Base-by-base conservation (phyloP, 1,140 invertebrate species). In the Whitmania pigra region DNA sequence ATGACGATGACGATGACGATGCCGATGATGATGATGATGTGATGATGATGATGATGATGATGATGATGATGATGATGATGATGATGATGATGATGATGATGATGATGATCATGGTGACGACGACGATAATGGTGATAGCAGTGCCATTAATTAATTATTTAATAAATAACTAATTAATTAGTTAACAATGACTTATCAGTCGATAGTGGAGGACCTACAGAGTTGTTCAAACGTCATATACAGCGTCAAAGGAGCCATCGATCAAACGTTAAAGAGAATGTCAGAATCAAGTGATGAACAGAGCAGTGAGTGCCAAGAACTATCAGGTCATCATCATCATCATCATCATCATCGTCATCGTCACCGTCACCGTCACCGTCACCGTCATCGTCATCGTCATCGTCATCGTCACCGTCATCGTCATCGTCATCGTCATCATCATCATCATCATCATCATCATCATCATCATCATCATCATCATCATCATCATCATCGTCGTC, bases 171-270 rank as follows among this genome's bases (percentile, higher is more conserved):
- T 36, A 36, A 36, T 36, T 36, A 6, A 36, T 5, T 49, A 15
- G 13, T 63, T 31, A 31, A 25, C 57, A 15, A 36, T 6, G 6
- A 36, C 36, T 29, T 53, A 13, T 53, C 49, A 70, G 69, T 70
- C 69, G 29, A 70, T 70, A 22, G 69, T 70, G 22, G 69, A 70
- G 53, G 69, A 70, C 69, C 53, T 70, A 7, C 69, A 70, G 43
- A 70, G 31, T 53, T 70, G 69, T 31, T 53, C 22, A 11, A 25
- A 49, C 49, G 69, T 53, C 18, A 70, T 70, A 36, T 54, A 22
- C 53, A 70, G 69, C 43, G 69, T 70, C 29, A 70, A 70, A 70
- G 69, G 49, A 15, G 69, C 49, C 49, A 49, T 70, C 15, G 69
- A 70, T 31, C 69, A 70, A 53, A 49, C 69, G 17, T 27, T 70